Evolutionary conservation across 2,888 invertebrate species (phyloP).

Genomic region (Erpobdella octoculata): DNA sequence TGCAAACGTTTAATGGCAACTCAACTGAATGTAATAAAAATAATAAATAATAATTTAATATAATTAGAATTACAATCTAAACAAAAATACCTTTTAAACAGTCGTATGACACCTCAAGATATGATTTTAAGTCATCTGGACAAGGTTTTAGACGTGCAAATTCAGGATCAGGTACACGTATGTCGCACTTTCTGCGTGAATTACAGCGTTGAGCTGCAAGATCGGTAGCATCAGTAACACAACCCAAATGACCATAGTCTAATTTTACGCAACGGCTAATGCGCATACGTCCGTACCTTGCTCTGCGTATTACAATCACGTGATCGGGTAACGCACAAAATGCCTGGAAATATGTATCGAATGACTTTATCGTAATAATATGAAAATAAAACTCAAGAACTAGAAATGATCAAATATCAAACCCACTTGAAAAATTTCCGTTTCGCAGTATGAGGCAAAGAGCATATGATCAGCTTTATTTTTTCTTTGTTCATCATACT

Average conservation of each 20-base stretch:
- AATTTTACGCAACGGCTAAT: constrained; percentile 21
- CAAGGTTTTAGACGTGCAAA: constrained; percentile 5
- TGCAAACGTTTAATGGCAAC: background rate
- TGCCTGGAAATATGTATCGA: too few species aligned
- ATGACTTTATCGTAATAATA: too few species aligned
- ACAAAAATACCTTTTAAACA: constrained; percentile 7
- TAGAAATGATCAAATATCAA: too few species aligned
- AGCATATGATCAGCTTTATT: too few species aligned
- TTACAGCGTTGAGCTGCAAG: background rate
- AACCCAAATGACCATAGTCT: constrained; percentile 21
- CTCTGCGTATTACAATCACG: constrained; percentile 16
- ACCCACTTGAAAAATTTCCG: constrained; percentile 11
- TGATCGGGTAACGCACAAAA: background rate
- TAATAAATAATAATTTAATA: background rate
- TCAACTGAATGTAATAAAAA: too few species aligned
- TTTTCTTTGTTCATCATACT: too few species aligned
- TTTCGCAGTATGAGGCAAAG: constrained; percentile 7
- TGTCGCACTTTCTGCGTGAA: constrained; percentile 8
- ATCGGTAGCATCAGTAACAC: constrained; percentile 12
- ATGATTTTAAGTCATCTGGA: constrained; percentile 21
- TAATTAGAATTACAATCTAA: background rate
- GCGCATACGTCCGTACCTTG: constrained; percentile 18
- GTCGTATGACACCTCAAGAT: constrained; percentile 18
- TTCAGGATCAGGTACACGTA: constrained; percentile 13
- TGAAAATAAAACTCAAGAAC: too few species aligned